Conservation (phyloP, 2,797 vertebrate species). For the Myotis findleyi region DNA sequence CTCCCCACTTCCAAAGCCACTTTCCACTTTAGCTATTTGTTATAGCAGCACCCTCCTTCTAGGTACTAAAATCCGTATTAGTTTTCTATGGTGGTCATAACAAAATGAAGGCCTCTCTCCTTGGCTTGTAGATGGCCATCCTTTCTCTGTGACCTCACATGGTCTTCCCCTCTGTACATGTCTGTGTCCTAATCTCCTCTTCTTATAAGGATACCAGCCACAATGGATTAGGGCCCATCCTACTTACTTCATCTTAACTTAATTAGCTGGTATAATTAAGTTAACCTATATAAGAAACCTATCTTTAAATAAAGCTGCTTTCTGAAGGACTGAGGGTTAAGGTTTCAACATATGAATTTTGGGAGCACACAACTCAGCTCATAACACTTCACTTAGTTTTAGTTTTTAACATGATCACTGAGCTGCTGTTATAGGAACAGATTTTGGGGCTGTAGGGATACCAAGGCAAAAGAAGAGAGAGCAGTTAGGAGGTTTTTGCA, state of each 20-base stretch:
- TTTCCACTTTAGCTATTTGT: not conserved
- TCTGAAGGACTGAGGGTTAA: not conserved
- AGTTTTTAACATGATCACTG: not conserved
- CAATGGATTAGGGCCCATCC: not conserved
- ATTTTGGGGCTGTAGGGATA: rapidly evolving
- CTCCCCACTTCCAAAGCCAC: not conserved
- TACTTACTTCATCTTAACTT: not conserved
- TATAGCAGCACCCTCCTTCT: not conserved
- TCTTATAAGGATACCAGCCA: not conserved
- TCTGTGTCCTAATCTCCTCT: not conserved
- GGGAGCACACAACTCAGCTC: not conserved
- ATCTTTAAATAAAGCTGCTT: not conserved
- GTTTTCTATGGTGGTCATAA: not conserved
- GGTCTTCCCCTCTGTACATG: not conserved
- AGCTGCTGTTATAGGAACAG: not conserved
- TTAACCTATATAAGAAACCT: not conserved
- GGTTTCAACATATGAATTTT: not conserved
- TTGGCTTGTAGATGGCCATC: not conserved
- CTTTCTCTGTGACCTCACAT: not conserved
- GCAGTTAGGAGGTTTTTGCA: not conserved
- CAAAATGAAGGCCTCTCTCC: not conserved
- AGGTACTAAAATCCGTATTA: not conserved
- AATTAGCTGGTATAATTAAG: not conserved
- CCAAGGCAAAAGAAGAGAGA: not conserved
- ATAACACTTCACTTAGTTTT: not conserved